Conservation (phyloP, 2,888 invertebrate species). For the Bruchidius siliquastri region DNA sequence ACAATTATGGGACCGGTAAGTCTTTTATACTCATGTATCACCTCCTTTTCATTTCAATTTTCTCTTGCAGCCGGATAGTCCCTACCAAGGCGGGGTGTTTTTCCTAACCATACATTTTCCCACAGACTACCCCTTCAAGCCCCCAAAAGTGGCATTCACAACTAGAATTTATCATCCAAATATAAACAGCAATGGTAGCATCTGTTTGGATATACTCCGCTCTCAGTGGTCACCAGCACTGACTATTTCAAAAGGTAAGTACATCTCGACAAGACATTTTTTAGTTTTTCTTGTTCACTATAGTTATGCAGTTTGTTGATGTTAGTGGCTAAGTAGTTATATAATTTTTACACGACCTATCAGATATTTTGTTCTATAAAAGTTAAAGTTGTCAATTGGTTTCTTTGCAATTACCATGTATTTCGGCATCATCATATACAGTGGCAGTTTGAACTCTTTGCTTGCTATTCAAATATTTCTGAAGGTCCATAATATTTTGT, state of each 20-base stretch:
- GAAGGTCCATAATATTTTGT: too few species aligned
- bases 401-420: too few species aligned
- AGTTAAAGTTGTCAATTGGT: too few species aligned
- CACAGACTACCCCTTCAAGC: constrained; percentile 99
- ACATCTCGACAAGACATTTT: constrained; percentile 2
- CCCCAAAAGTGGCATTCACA: constrained; percentile 99
- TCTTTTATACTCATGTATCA: not conserved
- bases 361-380: too few species aligned
- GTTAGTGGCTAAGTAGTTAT: too few species aligned
- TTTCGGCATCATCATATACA: too few species aligned
- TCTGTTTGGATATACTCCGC: constrained; percentile 99
- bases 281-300: too few species aligned
- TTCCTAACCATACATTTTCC: constrained; percentile 99
- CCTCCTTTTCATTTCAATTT: not conserved
- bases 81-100: constrained; percentile 99
- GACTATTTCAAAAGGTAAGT: constrained; percentile 96
- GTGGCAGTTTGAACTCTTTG: too few species aligned
- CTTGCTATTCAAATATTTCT: too few species aligned
- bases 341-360: too few species aligned
- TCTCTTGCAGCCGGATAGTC: constrained; percentile 89
- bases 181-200: constrained; percentile 99
- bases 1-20: constrained; percentile 99
- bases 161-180: constrained; percentile 99
- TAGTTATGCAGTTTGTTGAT: too few species aligned
- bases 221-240: constrained; percentile 99